Percentiles rank a stretch among this genome's conserved stretches.
Conservation (phyloP, 2,888 invertebrate species). For the Chymomyza procnemis region DNA sequence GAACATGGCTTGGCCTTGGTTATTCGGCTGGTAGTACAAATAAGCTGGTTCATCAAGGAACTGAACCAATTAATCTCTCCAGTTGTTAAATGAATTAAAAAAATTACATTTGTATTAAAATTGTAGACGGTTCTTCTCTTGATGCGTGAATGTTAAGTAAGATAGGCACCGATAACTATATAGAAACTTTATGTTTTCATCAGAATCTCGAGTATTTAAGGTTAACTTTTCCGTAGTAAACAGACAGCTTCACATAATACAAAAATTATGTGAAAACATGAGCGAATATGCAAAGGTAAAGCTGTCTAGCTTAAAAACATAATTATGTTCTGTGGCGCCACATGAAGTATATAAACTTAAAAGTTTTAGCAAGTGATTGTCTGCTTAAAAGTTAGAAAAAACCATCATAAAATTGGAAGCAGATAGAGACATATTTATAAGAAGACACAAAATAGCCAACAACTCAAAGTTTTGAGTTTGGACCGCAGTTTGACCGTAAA, state of each 20-base stretch:
- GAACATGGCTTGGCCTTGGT: too few species aligned
- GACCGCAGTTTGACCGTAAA: not conserved
- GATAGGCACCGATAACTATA: too few species aligned
- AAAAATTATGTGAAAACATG: not conserved
- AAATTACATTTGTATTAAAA: too few species aligned
- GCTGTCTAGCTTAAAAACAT: not conserved
- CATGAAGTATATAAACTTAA: not conserved
- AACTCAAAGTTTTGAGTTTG: not conserved
- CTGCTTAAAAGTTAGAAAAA: constrained; percentile 27
- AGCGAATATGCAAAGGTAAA: not conserved
- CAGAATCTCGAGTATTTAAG: not conserved
- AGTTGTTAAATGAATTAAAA: too few species aligned
- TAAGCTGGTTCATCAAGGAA: too few species aligned
- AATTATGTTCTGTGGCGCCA: not conserved
- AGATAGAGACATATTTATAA: not conserved
- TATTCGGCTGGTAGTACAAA: too few species aligned
- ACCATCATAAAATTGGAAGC: constrained; percentile 22
- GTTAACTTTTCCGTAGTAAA: not conserved
- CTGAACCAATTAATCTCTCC: too few species aligned
- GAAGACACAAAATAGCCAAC: not conserved
- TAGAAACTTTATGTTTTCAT: not conserved
- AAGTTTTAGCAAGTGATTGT: constrained; percentile 22
- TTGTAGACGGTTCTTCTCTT: too few species aligned
- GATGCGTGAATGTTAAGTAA: too few species aligned
- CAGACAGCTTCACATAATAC: not conserved